Conservation (phyloP, 37 sponge, comb jelly and placozoan genomes). For the Mnemiopsis leidyi region DNA sequence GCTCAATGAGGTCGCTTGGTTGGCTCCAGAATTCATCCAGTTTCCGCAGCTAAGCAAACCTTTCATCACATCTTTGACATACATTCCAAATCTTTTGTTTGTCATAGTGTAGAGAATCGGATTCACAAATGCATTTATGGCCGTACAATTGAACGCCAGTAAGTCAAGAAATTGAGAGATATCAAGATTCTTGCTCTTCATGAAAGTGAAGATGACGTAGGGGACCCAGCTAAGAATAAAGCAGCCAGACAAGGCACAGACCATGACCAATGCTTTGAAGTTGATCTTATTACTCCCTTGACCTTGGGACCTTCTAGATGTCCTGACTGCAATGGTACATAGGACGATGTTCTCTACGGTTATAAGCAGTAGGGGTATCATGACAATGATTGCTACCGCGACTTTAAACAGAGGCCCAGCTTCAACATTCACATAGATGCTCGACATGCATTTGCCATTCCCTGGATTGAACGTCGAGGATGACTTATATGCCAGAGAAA, state of each 20-base stretch:
- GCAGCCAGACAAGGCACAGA: neutral
- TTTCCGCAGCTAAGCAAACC: neutral
- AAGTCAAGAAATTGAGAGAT: neutral
- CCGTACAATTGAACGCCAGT: neutral
- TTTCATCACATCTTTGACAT: neutral
- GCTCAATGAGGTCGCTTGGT: no score
- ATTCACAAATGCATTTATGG: neutral
- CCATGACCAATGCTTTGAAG: conserved; percentile 9
- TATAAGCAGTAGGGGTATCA: neutral
- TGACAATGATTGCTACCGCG: neutral
- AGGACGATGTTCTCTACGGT: neutral
- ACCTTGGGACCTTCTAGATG: no score
- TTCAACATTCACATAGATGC: neutral
- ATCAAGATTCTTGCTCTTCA: neutral
- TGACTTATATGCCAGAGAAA: neutral
- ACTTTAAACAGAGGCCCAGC: neutral
- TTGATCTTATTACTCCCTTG: no score
- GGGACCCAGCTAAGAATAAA: conserved; percentile 26
- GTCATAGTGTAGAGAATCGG: neutral
- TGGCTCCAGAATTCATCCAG: no score
- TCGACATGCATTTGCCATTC: neutral
- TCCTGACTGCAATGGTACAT: neutral
- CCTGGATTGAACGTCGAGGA: neutral
- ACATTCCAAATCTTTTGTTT: neutral
- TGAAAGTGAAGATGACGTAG: neutral